Percentiles rank a stretch among this genome's conserved stretches.
Evolutionary conservation across 2,113 vertebrate species (phyloP).

Genomic region (Serilophus lunatus): DNA sequence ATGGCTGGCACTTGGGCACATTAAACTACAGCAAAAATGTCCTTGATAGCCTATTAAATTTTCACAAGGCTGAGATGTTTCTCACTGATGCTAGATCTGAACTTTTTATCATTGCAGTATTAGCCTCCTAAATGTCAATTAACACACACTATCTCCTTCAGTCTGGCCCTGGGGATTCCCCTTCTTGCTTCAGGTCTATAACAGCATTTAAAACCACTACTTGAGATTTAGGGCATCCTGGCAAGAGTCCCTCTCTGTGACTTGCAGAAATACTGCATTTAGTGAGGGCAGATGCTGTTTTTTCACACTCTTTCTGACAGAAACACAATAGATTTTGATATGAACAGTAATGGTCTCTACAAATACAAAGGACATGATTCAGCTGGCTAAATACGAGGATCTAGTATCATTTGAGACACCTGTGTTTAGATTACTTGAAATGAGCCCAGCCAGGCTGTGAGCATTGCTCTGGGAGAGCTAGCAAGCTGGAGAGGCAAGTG

Average conservation of each 20-base stretch:
- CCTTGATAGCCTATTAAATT: background rate
- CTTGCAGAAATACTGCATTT: background rate
- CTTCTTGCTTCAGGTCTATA: background rate
- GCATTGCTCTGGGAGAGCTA: background rate
- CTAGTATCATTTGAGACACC: background rate
- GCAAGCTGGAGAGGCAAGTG: background rate
- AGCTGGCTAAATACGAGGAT: background rate
- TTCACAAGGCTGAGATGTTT: background rate
- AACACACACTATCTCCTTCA: background rate
- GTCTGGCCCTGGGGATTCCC: background rate
- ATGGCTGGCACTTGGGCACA: background rate
- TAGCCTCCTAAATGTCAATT: background rate
- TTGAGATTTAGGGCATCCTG: background rate
- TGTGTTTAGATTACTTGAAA: background rate
- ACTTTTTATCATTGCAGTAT: background rate
- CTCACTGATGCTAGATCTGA: background rate
- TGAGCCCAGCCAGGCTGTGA: background rate
- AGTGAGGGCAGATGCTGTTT: background rate
- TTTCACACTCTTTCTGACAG: background rate
- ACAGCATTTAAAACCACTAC: background rate
- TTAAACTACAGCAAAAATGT: background rate
- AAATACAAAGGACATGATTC: background rate
- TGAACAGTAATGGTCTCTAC: background rate
- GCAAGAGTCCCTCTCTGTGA: background rate
- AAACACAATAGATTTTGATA: background rate